These are phyloP conservation scores for Scrobipalpa atriplicella DNA, from an alignment of 2,888 invertebrate species.

Conservation along the genomic window DNA sequence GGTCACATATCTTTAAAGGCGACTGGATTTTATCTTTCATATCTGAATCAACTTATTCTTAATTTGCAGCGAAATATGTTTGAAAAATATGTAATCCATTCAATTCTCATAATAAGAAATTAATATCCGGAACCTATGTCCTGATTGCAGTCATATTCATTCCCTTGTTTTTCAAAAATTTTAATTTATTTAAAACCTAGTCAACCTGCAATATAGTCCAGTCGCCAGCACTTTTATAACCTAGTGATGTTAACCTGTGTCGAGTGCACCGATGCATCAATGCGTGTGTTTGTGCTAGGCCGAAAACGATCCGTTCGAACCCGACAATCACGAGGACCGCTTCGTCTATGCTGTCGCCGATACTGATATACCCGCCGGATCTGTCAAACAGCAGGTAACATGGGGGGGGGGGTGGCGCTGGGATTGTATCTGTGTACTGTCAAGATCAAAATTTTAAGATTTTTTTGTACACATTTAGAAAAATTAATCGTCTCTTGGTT, in stretches of 20 bases:
- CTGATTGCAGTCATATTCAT: not conserved
- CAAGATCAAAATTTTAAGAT: not conserved
- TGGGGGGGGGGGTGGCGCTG: not conserved
- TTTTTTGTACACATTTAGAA: not conserved
- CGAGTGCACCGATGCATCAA: conserved; percentile 75
- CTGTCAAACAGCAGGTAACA: conserved; percentile 77
- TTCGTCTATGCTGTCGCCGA: conserved; percentile 81
- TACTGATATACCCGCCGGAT: conserved; percentile 81
- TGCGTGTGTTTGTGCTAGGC: conserved; percentile 77
- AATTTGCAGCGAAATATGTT: no score
- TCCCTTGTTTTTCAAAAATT: no score
- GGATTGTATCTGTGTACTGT: not conserved
- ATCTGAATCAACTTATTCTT: no score
- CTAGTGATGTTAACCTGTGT: conserved; percentile 50
- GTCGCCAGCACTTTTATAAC: not conserved
- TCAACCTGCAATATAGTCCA: not conserved
- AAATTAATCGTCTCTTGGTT: not conserved
- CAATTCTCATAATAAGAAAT: no score
- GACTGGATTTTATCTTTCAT: not conserved
- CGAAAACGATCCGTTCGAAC: conserved; percentile 81
- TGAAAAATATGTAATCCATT: no score
- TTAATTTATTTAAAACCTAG: not conserved
- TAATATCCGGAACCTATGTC: not conserved
- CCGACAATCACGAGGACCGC: conserved; percentile 81
- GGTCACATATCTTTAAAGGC: conserved; percentile 16